Base-by-base conservation (phyloP, 2,797 vertebrate genomes). In the Gymnoscopelus braueri region DNA sequence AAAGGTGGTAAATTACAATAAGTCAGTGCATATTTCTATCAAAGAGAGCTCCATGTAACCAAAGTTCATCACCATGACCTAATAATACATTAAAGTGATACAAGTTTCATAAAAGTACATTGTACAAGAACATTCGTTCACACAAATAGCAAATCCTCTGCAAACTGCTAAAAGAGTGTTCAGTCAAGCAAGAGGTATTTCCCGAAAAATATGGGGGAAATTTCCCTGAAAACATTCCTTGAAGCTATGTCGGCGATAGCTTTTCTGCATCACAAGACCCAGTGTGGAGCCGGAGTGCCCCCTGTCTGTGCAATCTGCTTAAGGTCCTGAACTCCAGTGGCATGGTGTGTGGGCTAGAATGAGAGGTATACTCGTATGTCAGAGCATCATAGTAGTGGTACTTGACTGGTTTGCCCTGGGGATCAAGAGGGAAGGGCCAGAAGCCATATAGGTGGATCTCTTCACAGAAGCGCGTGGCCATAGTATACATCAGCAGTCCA, bases 381-480 rank as follows among this genome's bases (percentile, higher is more conserved):
- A 98, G 92, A 60, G 94, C 91, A 77, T 99, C 97, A 0, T 98
- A 99, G 87, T 98, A 99, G 94, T 99, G 97, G 90, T 99, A 99
- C 85, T 97, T 98, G 62, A 98, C 97, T 0, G 94, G 93, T 74
- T 94, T 94, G 74, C 97, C 95, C 44, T 91, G 94, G 5, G 94
- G 92, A 82, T 96, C 93, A 3, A 90, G 89, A 0, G 95, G 91
- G 47, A 99, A 99, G 5, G 97, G 97, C 98, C 98, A 99, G 93
- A 99, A 99, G 76, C 97, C 97, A 0, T 98, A 99, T 55, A 99
- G 95, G 78, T 97, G 95, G 86, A 99, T 98, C 92, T 96, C 94
- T 71, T 96, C 96, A 77, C 98, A 99, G 94, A 99, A 99, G n/a
- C 97, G 97, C 0, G 98, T 99, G 69, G 97, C 96, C 90, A 99